Evolutionary conservation across 2,113 vertebrate genomes (phyloP), one percentile per base, ranked within the genome.

Genomic region (Hirundichthys speculiger): DNA sequence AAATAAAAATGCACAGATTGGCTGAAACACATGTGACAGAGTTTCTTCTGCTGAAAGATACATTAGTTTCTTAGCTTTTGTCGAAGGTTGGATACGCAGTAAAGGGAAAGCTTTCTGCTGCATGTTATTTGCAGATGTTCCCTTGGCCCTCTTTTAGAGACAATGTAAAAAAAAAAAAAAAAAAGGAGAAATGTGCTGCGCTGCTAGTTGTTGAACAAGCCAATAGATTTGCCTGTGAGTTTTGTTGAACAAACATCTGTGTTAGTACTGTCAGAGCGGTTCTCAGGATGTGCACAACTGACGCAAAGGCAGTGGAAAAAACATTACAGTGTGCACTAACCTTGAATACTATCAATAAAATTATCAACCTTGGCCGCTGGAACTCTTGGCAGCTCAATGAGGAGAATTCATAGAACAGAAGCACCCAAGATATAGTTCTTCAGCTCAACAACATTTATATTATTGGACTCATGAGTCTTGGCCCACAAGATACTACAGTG

Each of bases 171-270:
- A 51, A 43, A 69, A 57, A 61, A 73, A 24, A 72, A 79, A 38
- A 51, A 43, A 69, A 57, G 61, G 70, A 69, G 76, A 74, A 72
- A 79, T 75, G 47, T 80, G 81, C 72, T 77, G 78, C 60, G 27
- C 57, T 13, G 20, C 71, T 75, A 66, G 80, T 69, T 63, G 64
- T 71, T 40, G 66, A 79, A 72, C 51, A 46, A 67, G 72, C 81
- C 77, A 76, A 86, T 77, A 74, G 45, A 74, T 85, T 75, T 70
- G 38, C 55, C 30, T 21, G 56, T 60, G 57, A 50, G 30, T 16
- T 50, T 43, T 77, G 69, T 61, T 81, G 5, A 59, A 43, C 55
- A 27, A 57, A 53, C 66, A 73, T 46, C 58, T 27, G 38, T 41
- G 18, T n/a, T 58, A 71, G 61, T 51, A 9, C 18, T 40, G 41